These are phyloP conservation scores for Halichondria panicea DNA, from an alignment of 37 sponge, comb jelly and placozoan genomes.

Conservation along the genomic window DNA sequence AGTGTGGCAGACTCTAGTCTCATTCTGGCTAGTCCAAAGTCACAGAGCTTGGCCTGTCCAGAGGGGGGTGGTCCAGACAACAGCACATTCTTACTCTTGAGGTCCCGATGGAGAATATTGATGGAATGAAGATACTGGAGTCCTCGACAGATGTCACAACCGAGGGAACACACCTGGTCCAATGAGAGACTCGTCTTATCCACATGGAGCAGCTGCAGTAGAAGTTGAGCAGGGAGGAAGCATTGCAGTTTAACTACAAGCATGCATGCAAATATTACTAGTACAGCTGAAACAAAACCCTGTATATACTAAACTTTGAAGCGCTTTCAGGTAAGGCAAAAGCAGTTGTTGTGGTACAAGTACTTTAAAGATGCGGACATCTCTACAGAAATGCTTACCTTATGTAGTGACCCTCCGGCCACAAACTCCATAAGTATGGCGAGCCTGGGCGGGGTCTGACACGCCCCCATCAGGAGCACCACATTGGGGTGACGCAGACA, in stretches of 20 bases:
- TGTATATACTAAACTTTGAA: too few species aligned
- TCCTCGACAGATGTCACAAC: conserved; percentile 55
- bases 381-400: conserved; percentile 3
- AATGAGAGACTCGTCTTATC: conserved; percentile 11
- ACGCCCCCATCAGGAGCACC: conserved; percentile 86
- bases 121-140: conserved; percentile 86
- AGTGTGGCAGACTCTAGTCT: conserved; percentile 85
- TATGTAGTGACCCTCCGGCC: conserved; percentile 73
- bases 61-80: conserved; percentile 48
- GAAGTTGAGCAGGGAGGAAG: too few species aligned
- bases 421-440: conserved; percentile 86
- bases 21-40: conserved; percentile 86
- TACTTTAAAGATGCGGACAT: neutral
- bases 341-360: too few species aligned
- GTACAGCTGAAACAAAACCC: too few species aligned
- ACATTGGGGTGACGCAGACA: conserved; percentile 85
- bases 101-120: conserved; percentile 83
- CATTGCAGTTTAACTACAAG: too few species aligned
- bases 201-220: conserved; percentile 39
- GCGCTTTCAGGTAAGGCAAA: too few species aligned
- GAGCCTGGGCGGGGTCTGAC: conserved; percentile 73
- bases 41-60: conserved; percentile 88
- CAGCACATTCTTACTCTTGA: conserved; percentile 80
- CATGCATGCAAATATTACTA: too few species aligned
- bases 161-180: conserved; percentile 24